Conservation (phyloP, 2,797 vertebrate species). For the Picus viridis region DNA sequence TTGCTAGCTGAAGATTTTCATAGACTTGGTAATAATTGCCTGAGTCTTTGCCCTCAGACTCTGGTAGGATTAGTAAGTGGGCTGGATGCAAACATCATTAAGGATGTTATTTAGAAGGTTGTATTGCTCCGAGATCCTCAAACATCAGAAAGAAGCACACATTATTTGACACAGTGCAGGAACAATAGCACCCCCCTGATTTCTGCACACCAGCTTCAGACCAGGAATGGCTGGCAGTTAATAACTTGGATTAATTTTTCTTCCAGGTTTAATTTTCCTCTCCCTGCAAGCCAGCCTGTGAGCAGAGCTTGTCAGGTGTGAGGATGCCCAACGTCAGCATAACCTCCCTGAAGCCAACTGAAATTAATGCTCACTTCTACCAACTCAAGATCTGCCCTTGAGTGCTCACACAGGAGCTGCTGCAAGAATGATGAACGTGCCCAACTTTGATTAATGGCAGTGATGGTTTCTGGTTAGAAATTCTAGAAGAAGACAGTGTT, state of each 20-base stretch:
- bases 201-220: background rate
- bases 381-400: slow-evolving; percentile 24
- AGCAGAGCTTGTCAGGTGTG: background rate
- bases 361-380: background rate
- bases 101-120: background rate
- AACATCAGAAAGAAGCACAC: background rate
- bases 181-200: background rate
- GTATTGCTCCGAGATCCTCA: background rate
- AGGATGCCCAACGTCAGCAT: background rate
- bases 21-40: slow-evolving; percentile 13
- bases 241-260: background rate
- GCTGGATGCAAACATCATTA: slow-evolving; percentile 12
- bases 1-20: slow-evolving; percentile 55
- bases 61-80: background rate
- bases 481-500: background rate
- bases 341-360: background rate
- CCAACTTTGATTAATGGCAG: slow-evolving; percentile 10
- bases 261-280: background rate
- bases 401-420: background rate
- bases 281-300: background rate
- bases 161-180: background rate
- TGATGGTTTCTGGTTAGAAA: background rate
- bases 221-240: background rate
- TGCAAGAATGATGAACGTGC: background rate
- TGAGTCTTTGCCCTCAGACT: slow-evolving; percentile 42